A percentile compares a stretch with the other conserved stretches of the same genome.
Evolutionary conservation across 1,140 invertebrate genomes (phyloP).

Genomic region (Nebria ingens): DNA sequence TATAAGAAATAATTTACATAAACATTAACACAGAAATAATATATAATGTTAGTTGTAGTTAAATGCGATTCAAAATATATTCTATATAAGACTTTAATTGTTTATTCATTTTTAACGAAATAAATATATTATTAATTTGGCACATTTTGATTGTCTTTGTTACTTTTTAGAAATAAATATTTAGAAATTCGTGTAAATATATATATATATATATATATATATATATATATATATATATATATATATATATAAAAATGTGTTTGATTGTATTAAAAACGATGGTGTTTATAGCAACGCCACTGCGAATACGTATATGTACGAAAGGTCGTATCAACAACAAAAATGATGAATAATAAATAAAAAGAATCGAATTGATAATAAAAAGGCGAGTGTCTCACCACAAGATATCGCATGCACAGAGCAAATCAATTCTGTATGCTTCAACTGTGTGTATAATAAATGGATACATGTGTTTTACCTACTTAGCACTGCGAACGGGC

Average conservation of each 20-base stretch:
- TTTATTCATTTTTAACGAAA: neutral
- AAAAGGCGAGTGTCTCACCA: neutral
- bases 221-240: neutral
- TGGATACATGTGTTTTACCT: neutral
- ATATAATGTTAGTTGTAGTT: neutral
- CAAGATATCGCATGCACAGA: neutral
- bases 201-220: constrained; percentile 1
- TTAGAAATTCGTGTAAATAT: neutral
- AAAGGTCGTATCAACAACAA: neutral
- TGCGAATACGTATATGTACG: neutral
- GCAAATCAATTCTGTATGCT: neutral
- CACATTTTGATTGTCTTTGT: neutral
- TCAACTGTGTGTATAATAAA: neutral
- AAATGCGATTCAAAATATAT: neutral
- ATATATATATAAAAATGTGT: neutral
- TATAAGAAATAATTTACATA: neutral
- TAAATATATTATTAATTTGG: neutral
- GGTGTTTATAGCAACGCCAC: too few relatives aligned
- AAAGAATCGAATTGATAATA: neutral
- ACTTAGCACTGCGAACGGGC: neutral
- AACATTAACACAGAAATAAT: neutral
- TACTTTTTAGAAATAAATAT: too few relatives aligned
- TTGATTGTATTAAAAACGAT: too few relatives aligned
- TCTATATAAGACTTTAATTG: neutral
- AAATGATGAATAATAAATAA: neutral